Evolutionary conservation across 2,888 invertebrate genomes (phyloP).

Genomic region (Myathropa florea): DNA sequence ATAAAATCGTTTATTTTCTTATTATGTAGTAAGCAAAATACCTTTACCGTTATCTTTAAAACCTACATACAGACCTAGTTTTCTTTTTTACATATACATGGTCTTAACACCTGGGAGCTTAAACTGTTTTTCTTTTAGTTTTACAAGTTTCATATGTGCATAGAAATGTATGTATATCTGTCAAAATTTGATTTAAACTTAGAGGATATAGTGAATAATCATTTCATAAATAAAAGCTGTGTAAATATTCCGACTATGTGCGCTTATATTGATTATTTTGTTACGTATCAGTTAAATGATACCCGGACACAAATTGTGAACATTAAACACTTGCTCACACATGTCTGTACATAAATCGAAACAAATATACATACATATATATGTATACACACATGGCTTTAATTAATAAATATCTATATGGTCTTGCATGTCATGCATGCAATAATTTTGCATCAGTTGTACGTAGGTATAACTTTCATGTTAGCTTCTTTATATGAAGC

Average conservation of each 20-base stretch:
- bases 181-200: neutral
- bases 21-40: conserved; percentile 30
- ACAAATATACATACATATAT: neutral
- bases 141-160: neutral
- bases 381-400: neutral
- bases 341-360: neutral
- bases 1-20: conserved; percentile 41
- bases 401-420: neutral
- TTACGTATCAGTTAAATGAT: neutral
- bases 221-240: neutral
- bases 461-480: neutral
- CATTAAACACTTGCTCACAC: neutral
- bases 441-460: neutral
- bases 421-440: neutral
- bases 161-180: neutral
- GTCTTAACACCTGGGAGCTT: neutral
- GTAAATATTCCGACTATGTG: neutral
- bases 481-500: conserved; percentile 19
- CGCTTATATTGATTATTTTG: neutral
- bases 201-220: neutral
- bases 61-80: neutral
- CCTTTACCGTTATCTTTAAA: neutral
- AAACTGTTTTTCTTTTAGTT: neutral
- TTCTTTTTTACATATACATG: neutral
- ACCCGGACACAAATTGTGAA: neutral